Evolutionary conservation across 2,888 invertebrate genomes (phyloP).

Genomic region (Lycaena phlaeas): DNA sequence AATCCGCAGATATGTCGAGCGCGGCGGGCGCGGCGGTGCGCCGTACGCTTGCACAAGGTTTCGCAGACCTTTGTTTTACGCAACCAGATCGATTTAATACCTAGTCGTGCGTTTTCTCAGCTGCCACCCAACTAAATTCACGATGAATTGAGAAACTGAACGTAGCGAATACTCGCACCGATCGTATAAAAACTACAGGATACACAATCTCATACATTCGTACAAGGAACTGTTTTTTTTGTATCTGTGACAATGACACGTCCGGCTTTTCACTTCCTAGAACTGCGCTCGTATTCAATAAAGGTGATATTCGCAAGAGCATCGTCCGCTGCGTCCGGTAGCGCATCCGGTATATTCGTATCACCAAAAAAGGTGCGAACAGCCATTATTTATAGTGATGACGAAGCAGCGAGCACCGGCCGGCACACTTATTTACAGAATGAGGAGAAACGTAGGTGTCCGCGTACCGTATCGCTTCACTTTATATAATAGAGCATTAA

Average conservation of each 20-base stretch:
- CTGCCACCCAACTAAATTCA: conserved; percentile 35
- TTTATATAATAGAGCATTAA: no score
- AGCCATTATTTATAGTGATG: conserved; percentile 61
- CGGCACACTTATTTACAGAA: conserved; percentile 54
- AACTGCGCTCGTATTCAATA: conserved; percentile 24
- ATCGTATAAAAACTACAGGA: conserved; percentile 30
- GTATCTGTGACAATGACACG: conserved; percentile 44
- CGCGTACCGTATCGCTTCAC: no score
- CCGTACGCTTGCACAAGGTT: conserved; percentile 69
- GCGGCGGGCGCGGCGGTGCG: conserved; percentile 51
- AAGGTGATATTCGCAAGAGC: conserved; percentile 47
- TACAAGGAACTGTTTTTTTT: conserved; percentile 35
- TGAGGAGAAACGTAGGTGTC: conserved; percentile 39
- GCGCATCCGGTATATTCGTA: conserved; percentile 66
- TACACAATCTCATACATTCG: no score
- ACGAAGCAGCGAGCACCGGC: conserved; percentile 51
- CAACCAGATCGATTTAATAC: conserved; percentile 70
- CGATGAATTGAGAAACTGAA: conserved; percentile 10
- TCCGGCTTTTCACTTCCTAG: conserved; percentile 48
- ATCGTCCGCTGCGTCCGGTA: conserved; percentile 63
- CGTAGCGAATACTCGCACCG: background rate
- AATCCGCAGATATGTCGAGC: conserved; percentile 69
- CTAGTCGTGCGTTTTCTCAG: conserved; percentile 67
- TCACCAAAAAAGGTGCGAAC: conserved; percentile 70
- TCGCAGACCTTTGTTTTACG: conserved; percentile 73